Base-by-base conservation (phyloP, 35 echinoderm and acorn worm species). In the Amphiura filiformis region DNA sequence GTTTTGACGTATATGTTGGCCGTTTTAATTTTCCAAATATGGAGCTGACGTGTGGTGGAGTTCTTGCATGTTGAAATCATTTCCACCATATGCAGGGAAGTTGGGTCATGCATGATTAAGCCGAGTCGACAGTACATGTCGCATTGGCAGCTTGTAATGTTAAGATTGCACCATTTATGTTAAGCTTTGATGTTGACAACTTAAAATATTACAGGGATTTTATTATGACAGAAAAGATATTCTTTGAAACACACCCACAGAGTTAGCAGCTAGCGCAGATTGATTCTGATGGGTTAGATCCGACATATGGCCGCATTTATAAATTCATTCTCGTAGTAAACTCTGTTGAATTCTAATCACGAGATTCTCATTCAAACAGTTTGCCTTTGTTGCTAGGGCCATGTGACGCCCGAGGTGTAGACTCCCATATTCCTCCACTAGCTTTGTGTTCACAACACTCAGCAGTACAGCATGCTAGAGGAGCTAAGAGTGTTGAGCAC, bases 381-480 rank as follows among this genome's bases (percentile, higher is more conserved):
- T 70, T 70, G 61, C 61, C 61, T 70, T 70, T 70, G 61, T 70
- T 70, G 61, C 61, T 70, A 70, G 61, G 61, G 61, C 61, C 61
- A 70, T 30, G 28, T 70, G 61, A 70, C 61, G 61, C 61, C 61
- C 61, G 61, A 70, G 61, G 61, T 70, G 61, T 30, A 70, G 17
- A 70, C 61, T 30, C 15, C 61, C 61, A 70, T 70, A 70, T 70
- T 70, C 61, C 61, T 82, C 26, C 0, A 39, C 26, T 82, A 42
- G 36, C 79, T 56, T 56, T 85, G 83, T 85, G 83, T 85, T 85
- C 83, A 64, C 32, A 85, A 36, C 83, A 85, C 83, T 85, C 44
- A 32, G 49, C 56, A 15, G 32, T 61, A 35, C 83, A 36, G 83
- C 34, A 37, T 65, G 64, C 49, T 65, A 70, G 83, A 65, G 83